Evolutionary conservation across 1,140 invertebrate genomes (phyloP).

Genomic region (Lepidurus arcticus): DNA sequence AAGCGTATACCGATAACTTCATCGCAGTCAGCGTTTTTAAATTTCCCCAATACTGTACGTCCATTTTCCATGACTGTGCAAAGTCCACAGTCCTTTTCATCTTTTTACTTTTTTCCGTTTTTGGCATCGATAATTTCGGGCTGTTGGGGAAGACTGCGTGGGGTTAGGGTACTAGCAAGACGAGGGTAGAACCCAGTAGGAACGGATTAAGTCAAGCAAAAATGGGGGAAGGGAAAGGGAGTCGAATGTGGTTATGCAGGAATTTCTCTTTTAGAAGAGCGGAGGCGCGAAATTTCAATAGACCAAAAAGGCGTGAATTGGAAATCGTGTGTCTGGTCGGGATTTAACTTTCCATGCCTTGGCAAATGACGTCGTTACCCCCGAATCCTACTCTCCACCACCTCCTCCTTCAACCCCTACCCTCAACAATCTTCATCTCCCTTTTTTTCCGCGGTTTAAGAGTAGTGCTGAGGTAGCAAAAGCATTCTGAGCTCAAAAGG

Average conservation of each 20-base stretch:
- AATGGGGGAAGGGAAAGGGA: background rate
- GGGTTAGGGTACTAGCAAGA: background rate
- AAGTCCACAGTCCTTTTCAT: constrained; percentile 5
- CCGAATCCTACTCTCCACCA: background rate
- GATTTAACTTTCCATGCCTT: constrained; percentile 15
- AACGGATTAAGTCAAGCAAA: background rate
- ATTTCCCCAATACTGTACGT: background rate
- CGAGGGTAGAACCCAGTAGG: background rate
- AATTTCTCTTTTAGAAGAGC: background rate
- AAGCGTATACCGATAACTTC: background rate
- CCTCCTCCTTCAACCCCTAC: background rate
- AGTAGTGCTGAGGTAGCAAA: constrained; percentile 4
- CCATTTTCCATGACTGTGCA: background rate
- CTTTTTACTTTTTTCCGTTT: background rate
- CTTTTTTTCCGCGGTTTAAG: too few species aligned
- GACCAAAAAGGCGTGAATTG: constrained; percentile 17
- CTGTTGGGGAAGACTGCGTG: background rate
- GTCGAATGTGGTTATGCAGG: background rate
- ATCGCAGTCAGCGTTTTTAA: background rate
- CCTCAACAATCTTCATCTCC: background rate
- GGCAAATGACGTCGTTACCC: background rate
- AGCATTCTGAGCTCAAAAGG: background rate
- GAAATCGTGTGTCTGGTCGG: background rate
- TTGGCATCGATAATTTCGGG: background rate
- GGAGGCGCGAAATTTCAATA: constrained; percentile 19